Evolutionary conservation across 2,797 vertebrate species (phyloP), one percentile per base, ranked within the genome.

Genomic region (Characodon lateralis): DNA sequence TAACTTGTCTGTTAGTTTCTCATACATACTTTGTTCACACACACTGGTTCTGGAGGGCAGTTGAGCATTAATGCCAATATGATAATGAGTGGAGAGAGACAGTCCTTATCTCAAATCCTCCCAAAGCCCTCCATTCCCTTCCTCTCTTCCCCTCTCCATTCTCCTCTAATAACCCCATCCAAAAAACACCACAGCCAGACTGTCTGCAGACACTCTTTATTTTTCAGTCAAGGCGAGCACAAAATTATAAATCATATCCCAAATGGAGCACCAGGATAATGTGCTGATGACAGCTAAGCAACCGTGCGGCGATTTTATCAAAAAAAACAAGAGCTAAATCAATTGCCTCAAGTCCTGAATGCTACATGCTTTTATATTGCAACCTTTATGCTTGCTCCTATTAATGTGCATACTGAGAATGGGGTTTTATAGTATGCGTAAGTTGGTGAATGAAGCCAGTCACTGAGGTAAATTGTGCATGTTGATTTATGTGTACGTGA

Each of bases 1-100:
- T 75, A 58, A 48, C 56, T 78, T 71, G 50, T 66, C 65, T 72
- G 35, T 61, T 71, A 68, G 8, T 56, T 65, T 77, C 68, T 79
- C 69, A 63, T 72, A 20, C 22, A 77, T 63, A 63, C 46, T 31
- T 46, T 43, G 56, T 58, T 61, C 46, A 46, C 39, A 69, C 78
- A 77, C 78, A 80, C 20, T 58, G 79, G 78, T 88, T 85, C 82
- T 84, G 61, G 68, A 85, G 78, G 83, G 81, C 85, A 87, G 79
- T 59, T 35, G 51, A 66, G 79, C 82, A 79, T 79, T 71, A 80
- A 81, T 80, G 81, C 89, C 86, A 80, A 85, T 86, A 87, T 91
- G 89, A 31, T 92, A 93, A 94, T 93, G 85, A 90, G 84, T 83
- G 80, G 72, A 86, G 74, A 84, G 82, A 86, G 82, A 85, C 70